Evolutionary conservation across 1,140 invertebrate species (phyloP).

Genomic region (Lutraria rhynchaena): DNA sequence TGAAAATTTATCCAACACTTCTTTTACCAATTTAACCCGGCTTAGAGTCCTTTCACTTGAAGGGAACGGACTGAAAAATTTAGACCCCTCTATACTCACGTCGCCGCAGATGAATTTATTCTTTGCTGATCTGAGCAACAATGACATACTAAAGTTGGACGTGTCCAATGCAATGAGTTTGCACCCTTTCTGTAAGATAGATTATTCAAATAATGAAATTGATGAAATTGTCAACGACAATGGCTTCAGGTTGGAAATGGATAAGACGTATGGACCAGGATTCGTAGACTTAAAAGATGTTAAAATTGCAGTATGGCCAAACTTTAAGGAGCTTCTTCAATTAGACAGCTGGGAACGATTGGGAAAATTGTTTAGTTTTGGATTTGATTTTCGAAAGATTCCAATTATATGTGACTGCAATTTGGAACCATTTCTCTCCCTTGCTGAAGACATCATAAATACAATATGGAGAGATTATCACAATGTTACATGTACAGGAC

Average conservation of each 20-base stretch:
- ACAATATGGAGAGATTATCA: constrained; percentile 8
- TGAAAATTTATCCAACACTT: constrained; percentile 11
- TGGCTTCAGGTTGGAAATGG: background rate
- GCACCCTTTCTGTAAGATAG: constrained; percentile 18
- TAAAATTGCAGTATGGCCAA: constrained; percentile 14
- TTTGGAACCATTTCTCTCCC: constrained; percentile 35
- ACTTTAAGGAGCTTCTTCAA: constrained; percentile 30
- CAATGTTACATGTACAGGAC: constrained; percentile 23
- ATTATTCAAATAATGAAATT: constrained; percentile 24
- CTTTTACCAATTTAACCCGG: constrained; percentile 12
- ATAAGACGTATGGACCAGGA: constrained; percentile 44
- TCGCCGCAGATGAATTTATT: constrained; percentile 6
- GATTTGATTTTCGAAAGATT: constrained; percentile 28
- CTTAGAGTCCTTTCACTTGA: constrained; percentile 3
- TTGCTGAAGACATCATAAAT: constrained; percentile 2
- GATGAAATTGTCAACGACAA: constrained; percentile 9
- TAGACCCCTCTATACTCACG: constrained; percentile 16
- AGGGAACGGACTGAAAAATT: constrained; percentile 24
- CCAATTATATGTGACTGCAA: constrained; percentile 40
- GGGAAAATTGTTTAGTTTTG: constrained; percentile 29
- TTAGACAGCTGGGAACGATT: constrained; percentile 12
- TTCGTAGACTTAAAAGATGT: constrained; percentile 27
- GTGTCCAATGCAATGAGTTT: constrained; percentile 25
- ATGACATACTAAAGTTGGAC: constrained; percentile 35
- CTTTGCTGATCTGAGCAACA: constrained; percentile 25